Evolutionary conservation across 2,797 vertebrate genomes (phyloP), one percentile per base, ranked within the genome.

Genomic region (Allobates femoralis): DNA sequence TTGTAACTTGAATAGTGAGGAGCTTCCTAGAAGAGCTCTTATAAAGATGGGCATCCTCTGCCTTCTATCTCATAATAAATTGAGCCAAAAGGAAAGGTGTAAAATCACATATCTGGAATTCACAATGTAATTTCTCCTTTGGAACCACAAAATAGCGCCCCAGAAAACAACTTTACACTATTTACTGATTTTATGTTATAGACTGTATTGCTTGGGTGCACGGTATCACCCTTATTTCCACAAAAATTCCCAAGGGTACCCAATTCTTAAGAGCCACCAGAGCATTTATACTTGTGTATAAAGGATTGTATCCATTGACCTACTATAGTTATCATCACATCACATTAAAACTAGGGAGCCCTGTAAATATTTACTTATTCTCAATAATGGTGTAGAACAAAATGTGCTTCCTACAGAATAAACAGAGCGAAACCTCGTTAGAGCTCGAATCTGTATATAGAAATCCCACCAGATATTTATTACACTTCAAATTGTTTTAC

Each of bases 321-420:
- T 75, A 8, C 51, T 74, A 21, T 28, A 75, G 46, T 74, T 75
- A 83, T 56, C 69, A 83, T 73, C 66, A 41, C 12, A 67, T 83
- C 67, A 73, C 51, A 56, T 83, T 56, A 56, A 23, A 50, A 41
- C 55, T 79, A 62, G 58, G 77, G 58, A 79, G 51, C 32, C 41
- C 81, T 83, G 69, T 83, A 83, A 83, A 83, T 83, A 83, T 83
- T 83, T 83, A 83, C 16, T n/a, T 37, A 11, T 28, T 37, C 67
- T 32, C 19, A 34, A 82, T 55, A 55, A 23, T 55, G 21, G 64
- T 18, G 14, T 75, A 56, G 23, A 60, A 28, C 37, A 34, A 21
- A 46, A 60, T 75, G 55, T 62, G 18, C 81, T 34, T 15, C 67
- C 55, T 79, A 60, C 55, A 30, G 69, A 41, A 56, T 34, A 69